phyloP scores from a whole-genome alignment of 2,797 vertebrate genomes.

The Enteromius argenteus region DNA sequence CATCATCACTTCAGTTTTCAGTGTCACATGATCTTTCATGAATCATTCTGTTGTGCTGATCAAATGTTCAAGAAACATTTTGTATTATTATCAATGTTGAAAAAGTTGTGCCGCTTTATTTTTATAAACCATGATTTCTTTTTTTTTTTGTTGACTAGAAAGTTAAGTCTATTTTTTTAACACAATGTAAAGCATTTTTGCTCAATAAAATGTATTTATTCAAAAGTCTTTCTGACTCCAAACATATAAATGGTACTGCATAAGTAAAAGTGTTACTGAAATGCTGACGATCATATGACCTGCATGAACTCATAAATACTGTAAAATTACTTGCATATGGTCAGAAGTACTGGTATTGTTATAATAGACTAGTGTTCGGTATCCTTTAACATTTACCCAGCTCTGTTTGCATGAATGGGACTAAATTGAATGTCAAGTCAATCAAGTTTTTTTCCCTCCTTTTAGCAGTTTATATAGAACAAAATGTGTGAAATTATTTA shows the following conservation, averaged over 20 bases:
- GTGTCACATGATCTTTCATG: background rate
- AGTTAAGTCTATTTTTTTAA: background rate
- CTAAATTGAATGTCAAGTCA: background rate
- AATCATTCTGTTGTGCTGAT: background rate
- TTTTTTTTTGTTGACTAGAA: background rate
- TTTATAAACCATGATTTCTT: background rate
- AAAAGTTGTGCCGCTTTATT: background rate
- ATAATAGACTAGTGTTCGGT: background rate
- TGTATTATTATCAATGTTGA: background rate
- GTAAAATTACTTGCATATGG: background rate
- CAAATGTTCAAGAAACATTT: background rate
- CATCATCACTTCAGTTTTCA: background rate
- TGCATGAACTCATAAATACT: background rate
- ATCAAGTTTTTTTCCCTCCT: background rate
- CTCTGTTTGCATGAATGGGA: background rate
- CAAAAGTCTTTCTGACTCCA: background rate
- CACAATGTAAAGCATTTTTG: background rate
- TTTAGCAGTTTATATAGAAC: background rate
- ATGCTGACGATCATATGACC: background rate
- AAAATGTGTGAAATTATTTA: background rate
- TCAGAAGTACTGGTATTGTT: background rate
- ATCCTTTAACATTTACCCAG: background rate
- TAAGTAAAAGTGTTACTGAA: too few species aligned
- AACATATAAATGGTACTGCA: background rate
- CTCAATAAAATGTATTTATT: background rate